Percentiles rank a stretch among this genome's conserved stretches.
These are phyloP conservation scores for Synergus laeviventris DNA, from an alignment of 2,888 invertebrate species.

Conservation along the genomic window DNA sequence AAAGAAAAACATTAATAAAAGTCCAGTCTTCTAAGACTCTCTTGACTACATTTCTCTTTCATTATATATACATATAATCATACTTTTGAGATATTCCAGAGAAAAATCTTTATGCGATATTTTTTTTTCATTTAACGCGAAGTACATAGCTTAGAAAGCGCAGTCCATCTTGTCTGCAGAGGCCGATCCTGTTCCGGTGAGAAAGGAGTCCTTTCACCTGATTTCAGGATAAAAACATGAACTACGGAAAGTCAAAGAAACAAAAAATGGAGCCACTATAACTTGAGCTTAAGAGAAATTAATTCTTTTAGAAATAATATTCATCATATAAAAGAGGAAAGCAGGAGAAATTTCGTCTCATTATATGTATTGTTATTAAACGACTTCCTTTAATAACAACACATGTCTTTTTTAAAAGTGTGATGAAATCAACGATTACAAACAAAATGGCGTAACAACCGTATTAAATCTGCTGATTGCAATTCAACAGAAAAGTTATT, in stretches of 20 bases:
- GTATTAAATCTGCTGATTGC: not conserved
- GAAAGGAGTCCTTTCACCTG: conserved; percentile 37
- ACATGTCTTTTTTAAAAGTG: not conserved
- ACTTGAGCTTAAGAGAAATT: not conserved
- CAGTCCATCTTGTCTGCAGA: conserved; percentile 33
- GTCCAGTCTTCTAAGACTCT: no score
- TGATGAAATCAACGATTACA: not conserved
- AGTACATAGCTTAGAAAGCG: conserved; percentile 29
- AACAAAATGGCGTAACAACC: not conserved
- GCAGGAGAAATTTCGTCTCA: not conserved
- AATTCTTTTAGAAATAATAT: not conserved
- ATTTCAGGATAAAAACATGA: conserved; percentile 30
- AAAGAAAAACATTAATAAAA: no score
- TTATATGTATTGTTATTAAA: no score
- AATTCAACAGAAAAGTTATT: conserved; percentile 7
- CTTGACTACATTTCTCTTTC: no score
- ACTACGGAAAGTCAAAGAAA: conserved; percentile 13
- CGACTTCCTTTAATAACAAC: no score
- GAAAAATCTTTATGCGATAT: not conserved
- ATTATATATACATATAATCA: no score
- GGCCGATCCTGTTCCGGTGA: conserved; percentile 28
- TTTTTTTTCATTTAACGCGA: conserved; percentile 17
- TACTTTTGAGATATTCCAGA: not conserved
- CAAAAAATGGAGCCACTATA: not conserved
- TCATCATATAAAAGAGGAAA: not conserved